Evolutionary conservation across 2,888 invertebrate species (phyloP).

Genomic region (Andrena bicolor): DNA sequence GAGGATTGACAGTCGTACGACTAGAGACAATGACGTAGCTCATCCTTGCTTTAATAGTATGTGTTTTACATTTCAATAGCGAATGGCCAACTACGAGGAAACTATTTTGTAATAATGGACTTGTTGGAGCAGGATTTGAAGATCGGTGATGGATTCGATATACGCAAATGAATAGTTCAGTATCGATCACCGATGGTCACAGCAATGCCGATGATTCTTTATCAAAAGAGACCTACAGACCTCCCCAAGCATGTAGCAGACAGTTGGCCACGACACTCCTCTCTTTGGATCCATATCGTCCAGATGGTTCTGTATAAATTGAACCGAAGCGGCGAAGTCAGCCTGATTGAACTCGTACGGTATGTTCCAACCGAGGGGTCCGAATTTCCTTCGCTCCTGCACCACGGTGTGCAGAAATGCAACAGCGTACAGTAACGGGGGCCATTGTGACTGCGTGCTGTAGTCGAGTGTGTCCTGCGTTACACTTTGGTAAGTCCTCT

Average conservation of each 20-base stretch:
- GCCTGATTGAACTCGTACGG: slow-evolving; percentile 99
- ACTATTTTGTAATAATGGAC: background rate
- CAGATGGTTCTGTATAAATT: slow-evolving; percentile 98
- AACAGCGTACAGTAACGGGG: slow-evolving; percentile 95
- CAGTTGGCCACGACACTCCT: slow-evolving; percentile 98
- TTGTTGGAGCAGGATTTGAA: background rate
- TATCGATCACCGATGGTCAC: background rate
- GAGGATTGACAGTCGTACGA: background rate
- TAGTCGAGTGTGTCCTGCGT: slow-evolving; percentile 97
- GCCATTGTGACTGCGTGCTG: slow-evolving; percentile 96
- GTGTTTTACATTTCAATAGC: too few relatives aligned
- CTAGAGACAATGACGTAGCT: too few relatives aligned
- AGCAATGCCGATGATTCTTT: background rate
- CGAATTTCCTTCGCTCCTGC: slow-evolving; percentile 97
- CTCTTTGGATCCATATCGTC: slow-evolving; percentile 99
- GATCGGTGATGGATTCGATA: background rate
- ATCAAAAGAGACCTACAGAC: slow-evolving; percentile 82
- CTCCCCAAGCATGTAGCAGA: slow-evolving; percentile 99
- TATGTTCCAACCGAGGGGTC: slow-evolving; percentile 98
- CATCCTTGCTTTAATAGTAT: too few relatives aligned
- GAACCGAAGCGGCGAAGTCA: slow-evolving; percentile 97
- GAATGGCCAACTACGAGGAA: background rate
- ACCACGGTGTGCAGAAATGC: slow-evolving; percentile 98
- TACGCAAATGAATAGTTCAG: background rate
- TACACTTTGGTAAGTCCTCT: slow-evolving; percentile 95